Evolutionary conservation across 2,888 invertebrate genomes (phyloP), one percentile per base, ranked within the genome.

Genomic region (Brachyptera putata): DNA sequence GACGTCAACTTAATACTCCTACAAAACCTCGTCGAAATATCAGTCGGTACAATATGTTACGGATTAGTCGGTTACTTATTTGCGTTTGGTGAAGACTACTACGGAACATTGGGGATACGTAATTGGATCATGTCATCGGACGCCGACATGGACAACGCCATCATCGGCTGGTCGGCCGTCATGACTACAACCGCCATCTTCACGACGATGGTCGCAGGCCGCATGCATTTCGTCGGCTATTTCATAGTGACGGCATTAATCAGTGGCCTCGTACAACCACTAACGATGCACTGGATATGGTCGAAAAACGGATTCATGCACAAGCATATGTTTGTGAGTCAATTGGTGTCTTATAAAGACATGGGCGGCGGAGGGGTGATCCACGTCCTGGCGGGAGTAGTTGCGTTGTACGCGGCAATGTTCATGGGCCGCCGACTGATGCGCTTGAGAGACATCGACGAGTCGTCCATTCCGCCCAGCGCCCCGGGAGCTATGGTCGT

Each of bases 211-310:
- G 64, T 72, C 21, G 68, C 69, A 1, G 75, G 74, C 9, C 67
- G 75, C 61, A 64, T 71, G 16, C 70, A 71, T 39, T 64, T 70
- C 13, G 48, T 71, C n/a, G 72, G 66, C 2, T 69, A 64, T 60
- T 64, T 68, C 30, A 63, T 67, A 37, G 66, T 69, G 36, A 69
- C 69, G 3, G 56, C 68, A 0, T 18, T 75, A 1, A 64, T 72
- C 9, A 67, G 71, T 2, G 69, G 69, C 0, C 3, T 74, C 4
- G 56, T 71, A 34, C 71, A 72, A 58, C 75, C 75, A 0, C 56
- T 75, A 2, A 37, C 73, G 5, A 70, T 75, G 21, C 73, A 72
- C 60, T 75, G 74, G 75, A 65, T 69, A n/a, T 74, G 73, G 72
- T 68, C 69, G 13, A 56, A 65, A 1, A 39, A 67, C 2, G 75